Evolutionary conservation across 2,113 vertebrate species (phyloP).

Genomic region (Toxotes chatareus): DNA sequence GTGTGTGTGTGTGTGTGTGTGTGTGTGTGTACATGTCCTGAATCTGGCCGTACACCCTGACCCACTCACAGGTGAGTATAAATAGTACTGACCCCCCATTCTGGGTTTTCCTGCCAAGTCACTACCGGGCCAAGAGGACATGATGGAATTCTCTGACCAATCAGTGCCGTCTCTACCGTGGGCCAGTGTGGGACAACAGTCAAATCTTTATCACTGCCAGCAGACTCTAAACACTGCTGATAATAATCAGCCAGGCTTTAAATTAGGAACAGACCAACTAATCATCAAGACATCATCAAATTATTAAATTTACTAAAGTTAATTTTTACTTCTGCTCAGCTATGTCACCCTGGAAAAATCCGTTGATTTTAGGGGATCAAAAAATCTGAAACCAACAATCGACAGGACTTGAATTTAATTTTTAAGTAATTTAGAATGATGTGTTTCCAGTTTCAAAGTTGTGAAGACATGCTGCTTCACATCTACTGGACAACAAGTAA

Average conservation of each 20-base stretch:
- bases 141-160: constrained; percentile 25
- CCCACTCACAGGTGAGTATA: constrained; percentile 58
- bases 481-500: too few species aligned
- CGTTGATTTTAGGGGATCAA: too few species aligned
- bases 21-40: neutral
- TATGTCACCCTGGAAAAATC: neutral
- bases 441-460: too few species aligned
- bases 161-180: neutral
- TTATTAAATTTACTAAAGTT: constrained; percentile 1
- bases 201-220: constrained; percentile 22
- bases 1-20: neutral
- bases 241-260: constrained; percentile 26
- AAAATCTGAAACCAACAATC: too few species aligned
- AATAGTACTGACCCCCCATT: constrained; percentile 45
- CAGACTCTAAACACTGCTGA: constrained; percentile 1
- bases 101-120: constrained; percentile 41
- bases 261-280: constrained; percentile 20
- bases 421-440: too few species aligned
- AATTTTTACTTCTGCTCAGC: neutral
- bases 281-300: constrained; percentile 11
- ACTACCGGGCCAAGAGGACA: constrained; percentile 23
- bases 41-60: constrained; percentile 68
- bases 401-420: too few species aligned
- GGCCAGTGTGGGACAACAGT: neutral
- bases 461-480: too few species aligned